Conservation (phyloP, 2,113 vertebrate genomes). For the Chelonoidis abingdonii region DNA sequence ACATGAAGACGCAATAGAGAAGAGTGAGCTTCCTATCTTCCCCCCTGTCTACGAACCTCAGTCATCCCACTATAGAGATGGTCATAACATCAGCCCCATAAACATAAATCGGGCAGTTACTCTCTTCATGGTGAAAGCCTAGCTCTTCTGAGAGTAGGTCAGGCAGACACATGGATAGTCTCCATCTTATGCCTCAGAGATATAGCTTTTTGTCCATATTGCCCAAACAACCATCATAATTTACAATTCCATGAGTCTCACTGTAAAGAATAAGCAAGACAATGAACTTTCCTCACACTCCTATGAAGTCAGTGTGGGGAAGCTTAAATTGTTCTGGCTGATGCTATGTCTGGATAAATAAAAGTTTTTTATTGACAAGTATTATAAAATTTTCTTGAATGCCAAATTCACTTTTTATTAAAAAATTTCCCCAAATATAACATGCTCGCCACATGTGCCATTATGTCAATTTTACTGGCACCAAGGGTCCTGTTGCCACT, state of each 20-base stretch:
- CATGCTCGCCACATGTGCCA: not conserved
- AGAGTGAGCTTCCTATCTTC: not conserved
- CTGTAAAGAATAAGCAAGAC: not conserved
- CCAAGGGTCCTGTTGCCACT: not conserved
- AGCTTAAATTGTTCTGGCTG: not conserved
- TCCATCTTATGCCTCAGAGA: not conserved
- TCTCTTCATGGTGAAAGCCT: not conserved
- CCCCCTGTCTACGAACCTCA: not conserved
- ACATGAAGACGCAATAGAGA: not conserved
- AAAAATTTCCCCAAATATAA: not conserved
- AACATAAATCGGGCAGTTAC: not conserved
- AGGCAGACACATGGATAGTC: not conserved
- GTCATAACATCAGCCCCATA: not conserved
- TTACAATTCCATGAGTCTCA: not conserved
- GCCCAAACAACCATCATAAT: accelerated
- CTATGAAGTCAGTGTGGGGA: not conserved
- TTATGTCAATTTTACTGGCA: not conserved
- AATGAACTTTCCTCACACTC: not conserved
- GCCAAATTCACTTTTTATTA: not conserved
- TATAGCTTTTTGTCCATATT: not conserved
- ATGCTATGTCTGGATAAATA: not conserved
- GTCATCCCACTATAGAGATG: not conserved
- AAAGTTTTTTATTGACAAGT: not conserved
- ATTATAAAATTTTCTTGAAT: not conserved
- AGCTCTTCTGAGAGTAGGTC: not conserved